Conservation (phyloP, 2,113 vertebrate genomes). For the Lepidothrix coronata region DNA sequence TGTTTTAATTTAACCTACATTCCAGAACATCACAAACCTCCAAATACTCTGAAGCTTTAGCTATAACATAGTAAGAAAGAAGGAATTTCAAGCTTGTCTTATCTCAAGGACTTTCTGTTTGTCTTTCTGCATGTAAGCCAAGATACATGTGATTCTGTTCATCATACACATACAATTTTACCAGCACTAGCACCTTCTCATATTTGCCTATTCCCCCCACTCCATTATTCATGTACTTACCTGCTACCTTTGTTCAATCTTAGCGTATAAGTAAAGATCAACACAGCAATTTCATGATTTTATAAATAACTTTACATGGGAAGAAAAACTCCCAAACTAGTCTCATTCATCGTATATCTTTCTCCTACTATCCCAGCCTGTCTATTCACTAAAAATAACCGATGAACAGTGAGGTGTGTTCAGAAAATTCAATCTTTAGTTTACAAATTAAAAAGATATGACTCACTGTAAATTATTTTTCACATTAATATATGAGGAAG, state of each 20-base stretch:
- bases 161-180: background rate
- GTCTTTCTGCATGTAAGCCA: background rate
- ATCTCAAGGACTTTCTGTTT: background rate
- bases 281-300: background rate
- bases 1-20: background rate
- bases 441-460: slow-evolving; percentile 43
- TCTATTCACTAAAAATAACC: background rate
- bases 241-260: background rate
- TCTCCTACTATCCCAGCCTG: background rate
- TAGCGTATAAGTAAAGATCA: background rate
- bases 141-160: background rate
- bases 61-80: background rate
- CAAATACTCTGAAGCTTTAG: background rate
- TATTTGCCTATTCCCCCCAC: background rate
- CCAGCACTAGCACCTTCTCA: background rate
- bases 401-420: background rate
- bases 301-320: background rate
- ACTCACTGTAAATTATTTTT: slow-evolving; percentile 27
- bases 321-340: background rate
- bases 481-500: slow-evolving; percentile 66
- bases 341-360: background rate
- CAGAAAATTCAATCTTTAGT: slow-evolving; percentile 13
- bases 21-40: background rate
- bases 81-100: background rate
- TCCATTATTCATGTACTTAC: slow-evolving; percentile 8